Evolutionary conservation across 2,888 invertebrate species (phyloP), one percentile per base, ranked within the genome.

Genomic region (Mythimna pallens): DNA sequence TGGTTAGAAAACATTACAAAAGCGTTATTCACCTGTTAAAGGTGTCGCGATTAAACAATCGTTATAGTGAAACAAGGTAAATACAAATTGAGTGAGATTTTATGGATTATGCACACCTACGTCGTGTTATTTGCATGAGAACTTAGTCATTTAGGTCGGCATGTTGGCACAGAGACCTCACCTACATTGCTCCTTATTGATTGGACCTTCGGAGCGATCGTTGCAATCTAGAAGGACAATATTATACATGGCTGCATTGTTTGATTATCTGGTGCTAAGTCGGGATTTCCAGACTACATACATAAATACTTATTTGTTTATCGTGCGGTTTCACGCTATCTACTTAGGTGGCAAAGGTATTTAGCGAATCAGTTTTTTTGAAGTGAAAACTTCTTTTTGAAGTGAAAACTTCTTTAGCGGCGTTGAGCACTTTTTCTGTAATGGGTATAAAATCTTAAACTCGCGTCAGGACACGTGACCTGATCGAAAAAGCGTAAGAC

Each of bases 121-220:
- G 55, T 61, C 36, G 67, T 73, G 64, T 80, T 50, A 92, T 92
- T 92, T 88, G 80, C 92, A 93, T 92, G 88, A 62, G 73, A 77
- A 80, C 92, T 89, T 92, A 92, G 92, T 85, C 87, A 93, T 93
- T 93, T 89, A 89, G 92, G 94, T 92, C 92, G 90, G 86, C 83
- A 80, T 81, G 87, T 89, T 87, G 84, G 84, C 87, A 89, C 88
- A 85, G 88, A 90, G 87, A 85, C 78, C 74, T 85, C 90, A 88
- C 93, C 93, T 89, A 92, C 92, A 76, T 78, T 69, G 52, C 79
- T 88, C 90, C 89, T 88, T 92, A 91, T 90, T 82, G 72, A 89
- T 78, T 73, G 77, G 82, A 89, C 90, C 91, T 91, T 92, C 87
- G 78, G 9, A 61, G 62, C 63, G 67, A 69, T 34, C 80, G 47